Conservation (phyloP, 2,113 vertebrate genomes). For the Syngnathus floridae region DNA sequence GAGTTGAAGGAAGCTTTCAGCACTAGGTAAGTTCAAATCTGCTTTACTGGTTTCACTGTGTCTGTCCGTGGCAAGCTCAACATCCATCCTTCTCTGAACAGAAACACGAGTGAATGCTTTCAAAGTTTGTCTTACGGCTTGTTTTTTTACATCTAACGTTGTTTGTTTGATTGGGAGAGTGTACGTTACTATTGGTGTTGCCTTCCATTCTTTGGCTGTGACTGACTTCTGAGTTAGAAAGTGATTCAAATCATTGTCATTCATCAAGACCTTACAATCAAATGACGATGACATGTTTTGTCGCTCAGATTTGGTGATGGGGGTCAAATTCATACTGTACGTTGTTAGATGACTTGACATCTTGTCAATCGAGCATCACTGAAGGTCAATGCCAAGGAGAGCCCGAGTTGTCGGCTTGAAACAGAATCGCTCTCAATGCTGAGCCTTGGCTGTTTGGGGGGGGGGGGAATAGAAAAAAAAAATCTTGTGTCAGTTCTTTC, state of each 20-base stretch:
- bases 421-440: not conserved
- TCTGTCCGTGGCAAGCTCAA: not conserved
- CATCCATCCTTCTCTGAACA: not conserved
- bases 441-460: slow-evolving; percentile 3
- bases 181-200: not conserved
- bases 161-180: not conserved
- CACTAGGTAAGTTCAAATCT: slow-evolving; percentile 37
- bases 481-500: slow-evolving; percentile 7
- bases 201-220: not conserved
- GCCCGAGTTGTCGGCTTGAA: slow-evolving; percentile 26
- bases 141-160: not conserved
- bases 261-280: not conserved
- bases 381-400: not conserved
- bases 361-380: not conserved
- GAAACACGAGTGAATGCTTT: not conserved
- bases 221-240: not conserved
- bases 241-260: not conserved
- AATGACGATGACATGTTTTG: not conserved
- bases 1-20: slow-evolving; percentile 9
- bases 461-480: slow-evolving; percentile 11
- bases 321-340: not conserved
- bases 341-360: not conserved
- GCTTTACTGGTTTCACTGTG: not conserved
- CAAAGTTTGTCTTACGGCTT: not conserved
- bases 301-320: not conserved